A percentile compares a stretch with the other conserved stretches of the same genome.
Conservation (phyloP, 2,888 invertebrate genomes). For the Thelaira solivaga region DNA sequence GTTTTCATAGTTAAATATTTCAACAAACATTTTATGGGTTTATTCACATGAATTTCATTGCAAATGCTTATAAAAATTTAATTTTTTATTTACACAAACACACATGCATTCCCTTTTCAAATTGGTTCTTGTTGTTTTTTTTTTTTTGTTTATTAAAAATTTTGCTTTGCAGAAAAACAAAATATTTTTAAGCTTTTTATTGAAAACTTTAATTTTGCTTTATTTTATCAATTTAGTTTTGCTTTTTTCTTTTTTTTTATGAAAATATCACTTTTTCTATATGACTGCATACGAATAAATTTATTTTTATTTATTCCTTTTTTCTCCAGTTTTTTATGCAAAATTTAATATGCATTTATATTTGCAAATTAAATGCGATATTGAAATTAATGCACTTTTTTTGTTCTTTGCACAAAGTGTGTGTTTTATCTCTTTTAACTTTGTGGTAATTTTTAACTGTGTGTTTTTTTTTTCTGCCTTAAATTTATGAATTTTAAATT, state of each 20-base stretch:
- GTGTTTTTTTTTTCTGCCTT: too few species aligned
- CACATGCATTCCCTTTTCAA: constrained; percentile 7
- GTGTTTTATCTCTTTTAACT: not conserved
- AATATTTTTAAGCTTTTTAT: constrained; percentile 51
- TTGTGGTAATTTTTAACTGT: not conserved
- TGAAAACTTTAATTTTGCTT: constrained; percentile 57
- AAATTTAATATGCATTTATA: constrained; percentile 60
- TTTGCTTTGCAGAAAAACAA: constrained; percentile 30
- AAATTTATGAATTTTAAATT: too few species aligned
- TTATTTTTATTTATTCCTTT: constrained; percentile 10
- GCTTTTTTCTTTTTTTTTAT: not conserved
- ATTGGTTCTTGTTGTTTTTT: constrained; percentile 6
- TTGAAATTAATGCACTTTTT: constrained; percentile 20
- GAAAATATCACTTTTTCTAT: constrained; percentile 24
- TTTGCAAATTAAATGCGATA: constrained; percentile 47
- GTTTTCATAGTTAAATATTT: constrained; percentile 15
- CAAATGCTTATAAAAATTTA: constrained; percentile 3
- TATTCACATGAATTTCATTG: constrained; percentile 42
- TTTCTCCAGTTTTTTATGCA: constrained; percentile 10
- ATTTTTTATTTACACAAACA: constrained; percentile 19
- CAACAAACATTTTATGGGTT: constrained; percentile 39
- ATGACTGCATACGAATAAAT: constrained; percentile 36
- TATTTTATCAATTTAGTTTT: constrained; percentile 37
- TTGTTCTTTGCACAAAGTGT: not conserved
- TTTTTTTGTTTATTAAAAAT: constrained; percentile 10